A percentile compares a stretch with the other conserved stretches of the same genome.
Conservation (phyloP, 2,888 invertebrate genomes). For the Gibbula magus region DNA sequence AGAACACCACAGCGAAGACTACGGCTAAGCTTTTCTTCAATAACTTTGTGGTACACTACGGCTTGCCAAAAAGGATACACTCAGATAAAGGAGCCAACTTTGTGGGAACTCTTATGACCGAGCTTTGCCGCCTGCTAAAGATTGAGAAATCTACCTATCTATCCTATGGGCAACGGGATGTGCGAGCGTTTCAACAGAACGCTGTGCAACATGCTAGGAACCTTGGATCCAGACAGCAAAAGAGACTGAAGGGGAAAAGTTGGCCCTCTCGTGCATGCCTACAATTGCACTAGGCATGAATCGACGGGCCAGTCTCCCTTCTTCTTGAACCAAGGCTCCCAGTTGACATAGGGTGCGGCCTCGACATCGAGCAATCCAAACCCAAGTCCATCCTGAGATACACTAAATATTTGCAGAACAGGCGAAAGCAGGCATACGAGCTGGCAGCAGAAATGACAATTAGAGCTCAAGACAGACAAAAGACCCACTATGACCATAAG, state of each 20-base stretch:
- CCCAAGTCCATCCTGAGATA: neutral
- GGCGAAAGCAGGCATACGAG: neutral
- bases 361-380: neutral
- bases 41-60: neutral
- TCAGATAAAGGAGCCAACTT: neutral
- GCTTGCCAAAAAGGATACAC: neutral
- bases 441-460: neutral
- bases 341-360: neutral
- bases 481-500: neutral
- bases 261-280: slow-evolving; percentile 4
- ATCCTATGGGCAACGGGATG: neutral
- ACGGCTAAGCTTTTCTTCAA: neutral
- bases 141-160: neutral
- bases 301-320: neutral
- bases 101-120: neutral
- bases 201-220: neutral
- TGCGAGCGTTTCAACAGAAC: neutral
- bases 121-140: neutral
- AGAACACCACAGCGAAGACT: neutral
- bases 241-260: neutral
- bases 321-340: neutral
- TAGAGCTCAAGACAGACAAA: neutral
- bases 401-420: neutral
- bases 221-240: neutral
- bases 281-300: neutral